Evolutionary conservation across 1,140 invertebrate genomes (phyloP).

Genomic region (Polyergus mexicanus): DNA sequence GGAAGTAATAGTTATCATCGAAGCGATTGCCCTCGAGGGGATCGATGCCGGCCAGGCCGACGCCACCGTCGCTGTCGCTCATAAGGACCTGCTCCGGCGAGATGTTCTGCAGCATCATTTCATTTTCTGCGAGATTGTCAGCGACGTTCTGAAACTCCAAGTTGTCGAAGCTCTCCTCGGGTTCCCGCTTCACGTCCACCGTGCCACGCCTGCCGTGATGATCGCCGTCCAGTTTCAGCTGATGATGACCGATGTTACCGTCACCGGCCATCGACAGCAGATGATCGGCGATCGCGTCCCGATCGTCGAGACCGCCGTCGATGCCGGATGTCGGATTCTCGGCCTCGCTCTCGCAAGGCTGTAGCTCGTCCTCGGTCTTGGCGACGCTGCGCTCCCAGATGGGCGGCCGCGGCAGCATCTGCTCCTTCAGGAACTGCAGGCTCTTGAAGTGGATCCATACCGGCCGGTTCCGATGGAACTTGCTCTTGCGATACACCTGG

Average conservation of each 20-base stretch:
- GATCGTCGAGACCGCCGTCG: constrained; percentile 72
- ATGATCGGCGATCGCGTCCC: constrained; percentile 73
- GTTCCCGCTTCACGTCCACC: constrained; percentile 81
- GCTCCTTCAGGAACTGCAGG: constrained; percentile 84
- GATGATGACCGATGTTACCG: constrained; percentile 51
- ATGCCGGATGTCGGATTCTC: constrained; percentile 48
- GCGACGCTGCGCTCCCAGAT: constrained; percentile 81
- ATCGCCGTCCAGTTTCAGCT: constrained; percentile 66
- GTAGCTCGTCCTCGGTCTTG: constrained; percentile 68
- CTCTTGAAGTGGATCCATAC: constrained; percentile 84
- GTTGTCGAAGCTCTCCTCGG: constrained; percentile 80
- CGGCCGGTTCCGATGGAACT: constrained; percentile 81
- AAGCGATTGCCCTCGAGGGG: constrained; percentile 79
- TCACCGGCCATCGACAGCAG: constrained; percentile 70
- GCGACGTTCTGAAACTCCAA: constrained; percentile 79
- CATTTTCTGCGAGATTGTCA: constrained; percentile 79
- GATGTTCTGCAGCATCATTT: constrained; percentile 84
- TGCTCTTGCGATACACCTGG: constrained; percentile 81
- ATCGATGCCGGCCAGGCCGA: constrained; percentile 75
- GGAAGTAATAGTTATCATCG: constrained; percentile 85
- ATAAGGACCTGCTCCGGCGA: constrained; percentile 83
- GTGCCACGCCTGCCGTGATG: constrained; percentile 57
- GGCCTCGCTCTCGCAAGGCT: constrained; percentile 74
- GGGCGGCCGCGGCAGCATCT: constrained; percentile 83
- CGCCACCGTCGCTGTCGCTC: constrained; percentile 78